phyloP scores from a whole-genome alignment of 2,113 vertebrate genomes.

The Paracanthobrama guichenoti region DNA sequence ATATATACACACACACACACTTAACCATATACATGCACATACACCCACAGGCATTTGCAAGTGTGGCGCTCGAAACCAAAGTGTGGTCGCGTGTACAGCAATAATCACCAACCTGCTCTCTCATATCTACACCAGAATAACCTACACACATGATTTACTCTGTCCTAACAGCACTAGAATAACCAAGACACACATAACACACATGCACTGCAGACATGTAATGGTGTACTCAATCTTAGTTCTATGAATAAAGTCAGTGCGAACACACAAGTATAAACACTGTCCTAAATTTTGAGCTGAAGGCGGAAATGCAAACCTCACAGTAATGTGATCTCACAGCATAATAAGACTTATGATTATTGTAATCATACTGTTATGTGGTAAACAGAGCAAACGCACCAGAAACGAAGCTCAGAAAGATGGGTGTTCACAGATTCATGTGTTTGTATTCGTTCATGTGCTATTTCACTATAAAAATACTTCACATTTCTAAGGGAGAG shows the following conservation, averaged over 20 bases:
- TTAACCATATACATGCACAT: conserved; percentile 19
- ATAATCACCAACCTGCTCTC: conserved; percentile 58
- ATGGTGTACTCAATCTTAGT: neutral
- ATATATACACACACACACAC: conserved; percentile 22
- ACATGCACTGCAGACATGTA: conserved; percentile 33
- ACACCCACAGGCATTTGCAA: conserved; percentile 56
- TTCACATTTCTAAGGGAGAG: neutral
- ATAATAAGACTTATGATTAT: conserved; percentile 35
- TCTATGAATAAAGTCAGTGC: conserved; percentile 1
- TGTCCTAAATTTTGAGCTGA: conserved; percentile 16
- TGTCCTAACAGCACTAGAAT: conserved; percentile 1
- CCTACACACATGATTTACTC: conserved; percentile 42
- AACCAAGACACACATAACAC: conserved; percentile 29
- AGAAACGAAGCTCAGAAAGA: neutral
- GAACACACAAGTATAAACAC: neutral
- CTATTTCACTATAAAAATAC: neutral
- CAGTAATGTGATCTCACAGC: neutral
- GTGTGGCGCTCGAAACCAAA: conserved; percentile 43
- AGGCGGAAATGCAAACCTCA: conserved; percentile 9
- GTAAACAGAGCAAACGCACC: conserved; percentile 9
- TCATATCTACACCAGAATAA: conserved; percentile 59
- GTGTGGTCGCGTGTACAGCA: conserved; percentile 45
- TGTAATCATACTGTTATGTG: conserved; percentile 13
- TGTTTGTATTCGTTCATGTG: no score
- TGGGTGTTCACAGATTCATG: conserved; percentile 15